A percentile compares a stretch with the other conserved stretches of the same genome.
Evolutionary conservation across 37 sponge, comb jelly and placozoan species (phyloP).

Genomic region (Crambe crambe): DNA sequence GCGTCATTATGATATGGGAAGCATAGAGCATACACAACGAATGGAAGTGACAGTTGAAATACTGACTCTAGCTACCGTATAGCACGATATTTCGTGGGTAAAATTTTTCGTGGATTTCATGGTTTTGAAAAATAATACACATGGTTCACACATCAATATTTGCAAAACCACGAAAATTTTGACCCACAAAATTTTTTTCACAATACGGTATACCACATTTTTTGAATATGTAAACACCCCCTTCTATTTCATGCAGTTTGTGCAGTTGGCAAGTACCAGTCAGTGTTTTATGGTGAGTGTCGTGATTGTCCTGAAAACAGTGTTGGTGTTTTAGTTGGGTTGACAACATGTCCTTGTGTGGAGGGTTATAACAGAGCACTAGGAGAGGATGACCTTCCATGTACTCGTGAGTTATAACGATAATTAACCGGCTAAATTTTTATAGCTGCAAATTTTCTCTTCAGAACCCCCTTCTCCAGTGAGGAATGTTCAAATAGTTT

Average conservation of each 20-base stretch:
- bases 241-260: neutral
- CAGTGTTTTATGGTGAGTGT: neutral
- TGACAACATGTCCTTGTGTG: conserved; percentile 32
- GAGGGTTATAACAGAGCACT: conserved; percentile 36
- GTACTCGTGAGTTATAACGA: conserved; percentile 2
- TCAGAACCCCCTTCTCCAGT: neutral
- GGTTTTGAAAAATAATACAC: too few species aligned
- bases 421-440: neutral
- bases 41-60: too few species aligned
- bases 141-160: too few species aligned
- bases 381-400: conserved; percentile 16
- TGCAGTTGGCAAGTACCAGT: neutral
- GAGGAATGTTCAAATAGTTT: neutral
- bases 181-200: too few species aligned
- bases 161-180: too few species aligned
- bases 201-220: too few species aligned
- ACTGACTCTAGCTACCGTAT: too few species aligned
- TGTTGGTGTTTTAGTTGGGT: neutral
- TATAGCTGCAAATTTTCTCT: too few species aligned
- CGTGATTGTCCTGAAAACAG: conserved; percentile 36
- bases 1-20: neutral
- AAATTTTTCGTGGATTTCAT: too few species aligned
- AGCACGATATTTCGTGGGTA: too few species aligned
- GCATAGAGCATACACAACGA: neutral
- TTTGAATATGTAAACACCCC: too few species aligned